Conservation (phyloP, 1,140 invertebrate genomes). For the Temnothorax nylanderi region DNA sequence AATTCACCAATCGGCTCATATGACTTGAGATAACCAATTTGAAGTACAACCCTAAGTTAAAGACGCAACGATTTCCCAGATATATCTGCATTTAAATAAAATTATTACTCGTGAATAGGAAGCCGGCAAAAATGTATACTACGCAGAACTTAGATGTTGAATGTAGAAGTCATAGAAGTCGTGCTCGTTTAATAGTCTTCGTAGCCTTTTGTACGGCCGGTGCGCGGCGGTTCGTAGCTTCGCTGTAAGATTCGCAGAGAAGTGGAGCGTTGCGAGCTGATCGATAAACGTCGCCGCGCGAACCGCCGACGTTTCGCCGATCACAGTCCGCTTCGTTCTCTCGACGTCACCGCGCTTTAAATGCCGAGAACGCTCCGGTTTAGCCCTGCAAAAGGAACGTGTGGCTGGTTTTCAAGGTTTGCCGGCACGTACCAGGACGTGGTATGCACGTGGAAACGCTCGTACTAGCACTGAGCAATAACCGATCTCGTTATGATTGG, state of each 20-base stretch:
- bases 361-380: constrained; percentile 65
- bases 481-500: constrained; percentile 70
- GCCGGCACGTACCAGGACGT: constrained; percentile 69
- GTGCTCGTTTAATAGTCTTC: not conserved
- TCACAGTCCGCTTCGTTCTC: not conserved
- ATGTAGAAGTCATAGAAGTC: not conserved
- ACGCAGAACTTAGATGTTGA: not conserved
- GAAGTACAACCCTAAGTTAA: not conserved
- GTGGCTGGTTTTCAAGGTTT: constrained; percentile 70
- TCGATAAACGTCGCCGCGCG: not conserved
- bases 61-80: not conserved
- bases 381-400: constrained; percentile 71
- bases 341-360: constrained; percentile 29
- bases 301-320: not conserved
- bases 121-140: not conserved
- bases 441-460: constrained; percentile 66
- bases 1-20: not conserved
- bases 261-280: constrained; percentile 4
- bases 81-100: not conserved
- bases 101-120: not conserved
- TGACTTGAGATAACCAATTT: not conserved
- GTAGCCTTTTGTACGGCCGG: not conserved
- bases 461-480: constrained; percentile 51
- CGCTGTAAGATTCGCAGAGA: not conserved
- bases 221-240: not conserved